These are phyloP conservation scores for Osmoderma eremita DNA, from an alignment of 2,888 invertebrate genomes.

Conservation along the genomic window DNA sequence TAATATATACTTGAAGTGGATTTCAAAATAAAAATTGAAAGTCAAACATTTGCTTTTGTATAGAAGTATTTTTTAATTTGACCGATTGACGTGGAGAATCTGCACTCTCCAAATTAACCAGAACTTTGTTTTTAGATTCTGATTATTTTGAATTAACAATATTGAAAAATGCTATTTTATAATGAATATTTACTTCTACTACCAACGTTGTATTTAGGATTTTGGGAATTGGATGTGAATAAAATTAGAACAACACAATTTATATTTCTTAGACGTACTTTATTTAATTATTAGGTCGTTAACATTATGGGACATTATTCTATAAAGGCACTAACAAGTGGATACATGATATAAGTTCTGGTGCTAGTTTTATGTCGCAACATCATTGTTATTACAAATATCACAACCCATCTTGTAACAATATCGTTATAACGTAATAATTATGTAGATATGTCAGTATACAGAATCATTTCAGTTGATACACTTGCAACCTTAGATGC, in stretches of 20 bases:
- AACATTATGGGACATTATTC: constrained; percentile 44
- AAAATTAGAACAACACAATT: constrained; percentile 7
- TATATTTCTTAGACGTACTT: constrained; percentile 13
- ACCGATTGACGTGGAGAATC: no score
- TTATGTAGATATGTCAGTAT: constrained; percentile 17
- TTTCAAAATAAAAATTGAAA: no score
- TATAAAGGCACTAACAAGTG: constrained; percentile 51
- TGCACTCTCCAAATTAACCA: no score
- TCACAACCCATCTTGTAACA: constrained; percentile 22
- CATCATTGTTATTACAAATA: constrained; percentile 25
- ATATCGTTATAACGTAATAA: constrained; percentile 11
- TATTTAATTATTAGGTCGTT: constrained; percentile 36
- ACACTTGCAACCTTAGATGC: neutral
- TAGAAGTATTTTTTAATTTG: no score
- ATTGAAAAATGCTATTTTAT: no score
- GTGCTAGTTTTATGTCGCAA: constrained; percentile 14
- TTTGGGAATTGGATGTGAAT: no score
- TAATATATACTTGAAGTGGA: no score
- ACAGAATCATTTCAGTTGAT: neutral
- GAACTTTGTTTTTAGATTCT: no score
- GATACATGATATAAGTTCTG: constrained; percentile 37
- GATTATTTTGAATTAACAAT: no score
- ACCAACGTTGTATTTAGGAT: no score
- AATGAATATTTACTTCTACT: no score
- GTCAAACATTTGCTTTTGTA: no score